A percentile compares a stretch with the other conserved stretches of the same genome.
Evolutionary conservation across 1,140 invertebrate species (phyloP).

Genomic region (Subanguina moxae): DNA sequence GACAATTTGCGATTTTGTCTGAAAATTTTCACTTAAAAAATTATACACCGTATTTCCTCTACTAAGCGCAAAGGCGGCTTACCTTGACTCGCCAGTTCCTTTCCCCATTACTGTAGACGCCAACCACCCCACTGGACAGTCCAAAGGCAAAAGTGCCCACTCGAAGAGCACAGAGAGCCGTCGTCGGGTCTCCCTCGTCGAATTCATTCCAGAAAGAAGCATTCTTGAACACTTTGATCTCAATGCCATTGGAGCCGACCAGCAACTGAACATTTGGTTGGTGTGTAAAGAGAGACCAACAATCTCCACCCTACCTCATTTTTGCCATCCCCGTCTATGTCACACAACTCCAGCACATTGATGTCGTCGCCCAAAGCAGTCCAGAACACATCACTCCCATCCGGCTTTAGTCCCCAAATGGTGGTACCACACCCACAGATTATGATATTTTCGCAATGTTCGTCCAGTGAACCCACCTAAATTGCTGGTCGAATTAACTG

Average conservation of each 20-base stretch:
- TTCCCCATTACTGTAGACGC: constrained; percentile 42
- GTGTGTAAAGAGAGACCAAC: constrained; percentile 3
- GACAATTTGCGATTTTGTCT: constrained; percentile 42
- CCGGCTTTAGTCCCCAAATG: constrained; percentile 30
- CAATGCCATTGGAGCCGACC: constrained; percentile 42
- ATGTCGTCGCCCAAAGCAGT: constrained; percentile 37
- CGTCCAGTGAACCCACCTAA: constrained; percentile 22
- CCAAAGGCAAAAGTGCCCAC: constrained; percentile 40
- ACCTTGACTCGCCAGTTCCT: constrained; percentile 40
- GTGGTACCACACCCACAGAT: constrained; percentile 43
- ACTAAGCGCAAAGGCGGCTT: too few species aligned
- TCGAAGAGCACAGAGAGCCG: constrained; percentile 24
- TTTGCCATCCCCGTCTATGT: constrained; percentile 40
- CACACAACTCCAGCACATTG: constrained; percentile 37
- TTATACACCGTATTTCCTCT: too few species aligned
- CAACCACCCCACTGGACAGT: constrained; percentile 38
- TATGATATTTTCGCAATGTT: constrained; percentile 21
- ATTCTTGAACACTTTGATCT: constrained; percentile 46
- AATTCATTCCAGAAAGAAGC: constrained; percentile 38
- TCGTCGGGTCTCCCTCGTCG: constrained; percentile 39
- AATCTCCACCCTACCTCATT: constrained; percentile 38
- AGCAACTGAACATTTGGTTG: constrained; percentile 30
- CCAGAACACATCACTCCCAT: constrained; percentile 42
- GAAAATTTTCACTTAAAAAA: too few species aligned
- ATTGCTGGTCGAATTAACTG: not conserved